Evolutionary conservation across 1,140 invertebrate genomes (phyloP).

Genomic region (Oncopodura yosiiana): DNA sequence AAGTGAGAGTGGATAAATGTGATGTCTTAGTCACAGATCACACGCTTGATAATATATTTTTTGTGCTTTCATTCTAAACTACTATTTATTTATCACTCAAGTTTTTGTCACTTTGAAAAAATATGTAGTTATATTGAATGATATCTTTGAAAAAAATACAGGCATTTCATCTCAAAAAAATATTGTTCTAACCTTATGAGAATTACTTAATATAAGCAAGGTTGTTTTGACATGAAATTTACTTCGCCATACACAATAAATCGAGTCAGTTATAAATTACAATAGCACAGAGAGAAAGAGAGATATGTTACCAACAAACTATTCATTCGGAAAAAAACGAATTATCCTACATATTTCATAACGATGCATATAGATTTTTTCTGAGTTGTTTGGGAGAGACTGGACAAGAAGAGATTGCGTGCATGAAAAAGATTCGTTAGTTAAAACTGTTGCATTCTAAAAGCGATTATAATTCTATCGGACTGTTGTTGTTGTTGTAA

Average conservation of each 20-base stretch:
- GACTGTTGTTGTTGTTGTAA: not conserved
- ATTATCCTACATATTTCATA: slow-evolving; percentile 3
- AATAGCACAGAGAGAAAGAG: not conserved
- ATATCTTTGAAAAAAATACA: too few species aligned
- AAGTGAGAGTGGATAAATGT: slow-evolving; percentile 11
- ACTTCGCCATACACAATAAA: slow-evolving; percentile 24
- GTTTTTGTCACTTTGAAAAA: too few species aligned
- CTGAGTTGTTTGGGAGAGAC: not conserved
- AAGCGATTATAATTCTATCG: not conserved
- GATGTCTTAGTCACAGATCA: slow-evolving; percentile 23
- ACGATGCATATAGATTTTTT: not conserved
- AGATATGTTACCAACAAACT: too few species aligned
- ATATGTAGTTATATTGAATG: too few species aligned
- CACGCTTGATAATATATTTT: slow-evolving; percentile 23
- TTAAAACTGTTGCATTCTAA: slow-evolving; percentile 28
- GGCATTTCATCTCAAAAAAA: too few species aligned
- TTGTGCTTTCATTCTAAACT: slow-evolving; percentile 10
- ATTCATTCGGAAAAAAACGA: too few species aligned
- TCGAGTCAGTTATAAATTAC: slow-evolving; percentile 26
- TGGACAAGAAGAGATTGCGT: slow-evolving; percentile 23
- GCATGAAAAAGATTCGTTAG: slow-evolving; percentile 29
- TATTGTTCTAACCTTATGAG: too few species aligned
- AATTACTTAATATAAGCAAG: not conserved
- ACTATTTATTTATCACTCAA: too few species aligned
- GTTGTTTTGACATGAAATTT: slow-evolving; percentile 21